Evolutionary conservation across 2,113 vertebrate species (phyloP).

Genomic region (Upupa epops): DNA sequence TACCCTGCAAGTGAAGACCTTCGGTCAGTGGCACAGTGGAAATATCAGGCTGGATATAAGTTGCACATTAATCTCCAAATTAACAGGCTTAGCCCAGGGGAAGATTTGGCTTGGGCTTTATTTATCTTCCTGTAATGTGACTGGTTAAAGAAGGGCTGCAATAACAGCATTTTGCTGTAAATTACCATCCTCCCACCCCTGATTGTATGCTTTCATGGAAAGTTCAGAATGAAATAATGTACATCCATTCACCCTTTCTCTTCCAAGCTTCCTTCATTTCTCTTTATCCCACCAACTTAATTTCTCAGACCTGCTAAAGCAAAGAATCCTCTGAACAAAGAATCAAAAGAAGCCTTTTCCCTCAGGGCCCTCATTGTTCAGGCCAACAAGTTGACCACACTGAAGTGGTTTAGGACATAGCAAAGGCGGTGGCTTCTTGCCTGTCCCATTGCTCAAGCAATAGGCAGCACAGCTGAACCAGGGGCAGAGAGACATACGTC

Average conservation of each 20-base stretch:
- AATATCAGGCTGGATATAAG: slow-evolving; percentile 29
- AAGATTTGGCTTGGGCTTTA: slow-evolving; percentile 33
- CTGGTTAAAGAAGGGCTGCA: slow-evolving; percentile 33
- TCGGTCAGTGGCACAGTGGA: background rate
- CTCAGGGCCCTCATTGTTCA: background rate
- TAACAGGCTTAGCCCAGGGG: background rate
- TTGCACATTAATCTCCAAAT: slow-evolving; percentile 35
- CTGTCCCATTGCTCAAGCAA: background rate
- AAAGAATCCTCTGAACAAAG: background rate
- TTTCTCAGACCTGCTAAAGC: background rate
- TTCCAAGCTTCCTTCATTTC: background rate
- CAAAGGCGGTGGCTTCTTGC: background rate
- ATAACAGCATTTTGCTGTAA: slow-evolving; percentile 36
- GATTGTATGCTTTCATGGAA: background rate
- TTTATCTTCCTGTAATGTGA: slow-evolving; percentile 52
- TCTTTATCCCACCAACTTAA: background rate
- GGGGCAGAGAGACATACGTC: background rate
- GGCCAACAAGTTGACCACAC: background rate
- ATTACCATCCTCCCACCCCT: background rate
- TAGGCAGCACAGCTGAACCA: background rate
- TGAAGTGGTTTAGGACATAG: background rate
- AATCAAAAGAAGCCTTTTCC: background rate
- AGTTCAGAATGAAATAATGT: slow-evolving; percentile 18
- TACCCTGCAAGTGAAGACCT: slow-evolving; percentile 43
- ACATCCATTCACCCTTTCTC: background rate